These are phyloP conservation scores for Volucella bombylans DNA, from an alignment of 2,888 invertebrate genomes.

Conservation along the genomic window DNA sequence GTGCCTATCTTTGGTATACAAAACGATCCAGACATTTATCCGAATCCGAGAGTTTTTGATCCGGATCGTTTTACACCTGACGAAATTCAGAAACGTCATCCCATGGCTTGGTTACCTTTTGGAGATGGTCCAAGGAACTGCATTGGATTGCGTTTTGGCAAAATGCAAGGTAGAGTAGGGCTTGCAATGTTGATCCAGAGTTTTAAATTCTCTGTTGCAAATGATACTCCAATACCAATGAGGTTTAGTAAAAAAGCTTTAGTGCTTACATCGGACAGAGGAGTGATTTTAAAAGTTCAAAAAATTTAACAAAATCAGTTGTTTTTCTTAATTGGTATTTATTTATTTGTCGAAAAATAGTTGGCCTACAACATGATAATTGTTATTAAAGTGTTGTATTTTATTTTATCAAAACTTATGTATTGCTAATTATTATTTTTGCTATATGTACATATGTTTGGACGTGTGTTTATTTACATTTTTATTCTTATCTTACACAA, in stretches of 20 bases:
- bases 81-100: slow-evolving; percentile 83
- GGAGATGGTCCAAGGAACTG: slow-evolving; percentile 80
- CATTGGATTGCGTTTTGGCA: slow-evolving; percentile 79
- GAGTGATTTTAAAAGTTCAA: slow-evolving; percentile 65
- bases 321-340: no score
- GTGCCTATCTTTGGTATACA: slow-evolving; percentile 82
- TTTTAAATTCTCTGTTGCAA: slow-evolving; percentile 74
- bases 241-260: slow-evolving; percentile 35
- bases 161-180: slow-evolving; percentile 78
- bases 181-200: slow-evolving; percentile 75
- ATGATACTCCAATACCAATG: slow-evolving; percentile 56
- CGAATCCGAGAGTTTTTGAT: slow-evolving; percentile 85
- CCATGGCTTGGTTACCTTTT: slow-evolving; percentile 78
- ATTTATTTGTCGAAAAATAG: no score
- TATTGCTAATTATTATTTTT: no score
- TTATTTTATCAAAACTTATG: no score
- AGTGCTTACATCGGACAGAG: slow-evolving; percentile 56
- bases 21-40: slow-evolving; percentile 83
- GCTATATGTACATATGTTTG: no score
- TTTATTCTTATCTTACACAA: no score
- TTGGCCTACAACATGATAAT: no score
- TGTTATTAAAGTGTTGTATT: no score
- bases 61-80: slow-evolving; percentile 85
- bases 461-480: no score
- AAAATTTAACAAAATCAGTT: neutral